Evolutionary conservation across 2,797 vertebrate species (phyloP).

Genomic region (Anomalospiza imberbis): DNA sequence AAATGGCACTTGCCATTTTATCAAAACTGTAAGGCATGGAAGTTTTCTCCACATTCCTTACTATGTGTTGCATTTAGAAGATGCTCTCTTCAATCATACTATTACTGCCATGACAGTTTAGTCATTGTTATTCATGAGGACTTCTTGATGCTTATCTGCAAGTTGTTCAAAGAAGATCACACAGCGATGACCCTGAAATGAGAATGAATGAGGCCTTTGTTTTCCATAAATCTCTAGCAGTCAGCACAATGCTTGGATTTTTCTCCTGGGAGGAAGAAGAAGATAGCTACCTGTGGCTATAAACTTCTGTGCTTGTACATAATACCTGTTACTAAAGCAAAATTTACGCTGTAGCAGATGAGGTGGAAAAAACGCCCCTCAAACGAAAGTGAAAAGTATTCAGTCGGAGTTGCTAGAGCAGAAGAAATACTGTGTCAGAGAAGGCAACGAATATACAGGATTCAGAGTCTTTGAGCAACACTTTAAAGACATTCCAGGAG

Average conservation of each 20-base stretch:
- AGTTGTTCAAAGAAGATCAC: constrained; percentile 59
- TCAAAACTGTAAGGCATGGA: not conserved
- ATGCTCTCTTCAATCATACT: constrained; percentile 26
- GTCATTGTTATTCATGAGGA: constrained; percentile 56
- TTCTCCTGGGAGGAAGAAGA: not conserved
- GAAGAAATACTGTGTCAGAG: not conserved
- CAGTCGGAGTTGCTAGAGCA: not conserved
- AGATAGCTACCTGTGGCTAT: not conserved
- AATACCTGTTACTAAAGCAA: not conserved
- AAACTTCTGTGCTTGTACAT: not conserved
- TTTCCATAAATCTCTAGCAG: constrained; percentile 29
- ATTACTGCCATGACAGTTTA: constrained; percentile 44
- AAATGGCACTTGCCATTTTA: not conserved
- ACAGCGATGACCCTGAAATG: constrained; percentile 12
- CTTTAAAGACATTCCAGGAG: constrained; percentile 53
- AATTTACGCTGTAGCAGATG: not conserved
- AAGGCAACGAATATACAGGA: not conserved
- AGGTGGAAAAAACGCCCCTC: not conserved
- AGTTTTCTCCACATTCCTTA: constrained; percentile 24
- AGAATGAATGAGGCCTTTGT: constrained; percentile 49
- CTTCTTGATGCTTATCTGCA: constrained; percentile 56
- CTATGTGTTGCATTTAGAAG: not conserved
- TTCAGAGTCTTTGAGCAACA: constrained; percentile 21
- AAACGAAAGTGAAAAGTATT: not conserved
- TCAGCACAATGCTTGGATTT: not conserved